phyloP scores from a whole-genome alignment of 2,888 invertebrate species.

The Lithophane leautieri region DNA sequence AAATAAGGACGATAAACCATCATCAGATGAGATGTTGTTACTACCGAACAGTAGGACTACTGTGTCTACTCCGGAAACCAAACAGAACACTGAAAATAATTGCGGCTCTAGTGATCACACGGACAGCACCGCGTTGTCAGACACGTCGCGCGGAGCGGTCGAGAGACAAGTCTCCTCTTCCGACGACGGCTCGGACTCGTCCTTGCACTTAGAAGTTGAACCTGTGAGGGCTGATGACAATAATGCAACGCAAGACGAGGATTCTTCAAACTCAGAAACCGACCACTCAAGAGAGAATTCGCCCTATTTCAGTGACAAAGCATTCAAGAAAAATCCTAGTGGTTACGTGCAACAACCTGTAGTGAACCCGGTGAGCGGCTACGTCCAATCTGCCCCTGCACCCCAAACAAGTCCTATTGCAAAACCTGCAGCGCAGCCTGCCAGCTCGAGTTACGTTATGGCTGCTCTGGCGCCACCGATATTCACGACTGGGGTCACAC shows the following conservation, averaged over 20 bases:
- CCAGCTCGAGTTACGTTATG: slow-evolving; percentile 87
- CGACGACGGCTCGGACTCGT: slow-evolving; percentile 85
- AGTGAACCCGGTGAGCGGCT: slow-evolving; percentile 74
- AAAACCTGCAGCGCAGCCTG: slow-evolving; percentile 72
- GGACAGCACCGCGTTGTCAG: slow-evolving; percentile 87
- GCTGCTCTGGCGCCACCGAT: slow-evolving; percentile 83
- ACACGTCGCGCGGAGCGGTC: slow-evolving; percentile 79
- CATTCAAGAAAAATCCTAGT: slow-evolving; percentile 81
- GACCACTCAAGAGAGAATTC: slow-evolving; percentile 79
- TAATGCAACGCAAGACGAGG: slow-evolving; percentile 71
- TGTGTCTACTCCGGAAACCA: slow-evolving; percentile 78
- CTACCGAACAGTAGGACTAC: slow-evolving; percentile 82
- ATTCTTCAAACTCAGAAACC: slow-evolving; percentile 77
- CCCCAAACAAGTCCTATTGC: slow-evolving; percentile 69
- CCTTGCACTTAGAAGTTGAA: slow-evolving; percentile 82
- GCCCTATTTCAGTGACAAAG: slow-evolving; percentile 80
- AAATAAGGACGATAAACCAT: slow-evolving; percentile 85
- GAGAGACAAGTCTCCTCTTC: slow-evolving; percentile 85
- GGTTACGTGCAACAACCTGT: slow-evolving; percentile 81
- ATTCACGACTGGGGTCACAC: slow-evolving; percentile 81
- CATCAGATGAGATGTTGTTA: slow-evolving; percentile 86
- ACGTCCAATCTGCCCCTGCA: slow-evolving; percentile 78
- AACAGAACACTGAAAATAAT: slow-evolving; percentile 81
- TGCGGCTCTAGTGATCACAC: slow-evolving; percentile 86
- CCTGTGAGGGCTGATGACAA: slow-evolving; percentile 73